A percentile compares a stretch with the other conserved stretches of the same genome.
These are phyloP conservation scores for Equus przewalskii DNA, from an alignment of 2,113 vertebrate genomes.

Conservation along the genomic window DNA sequence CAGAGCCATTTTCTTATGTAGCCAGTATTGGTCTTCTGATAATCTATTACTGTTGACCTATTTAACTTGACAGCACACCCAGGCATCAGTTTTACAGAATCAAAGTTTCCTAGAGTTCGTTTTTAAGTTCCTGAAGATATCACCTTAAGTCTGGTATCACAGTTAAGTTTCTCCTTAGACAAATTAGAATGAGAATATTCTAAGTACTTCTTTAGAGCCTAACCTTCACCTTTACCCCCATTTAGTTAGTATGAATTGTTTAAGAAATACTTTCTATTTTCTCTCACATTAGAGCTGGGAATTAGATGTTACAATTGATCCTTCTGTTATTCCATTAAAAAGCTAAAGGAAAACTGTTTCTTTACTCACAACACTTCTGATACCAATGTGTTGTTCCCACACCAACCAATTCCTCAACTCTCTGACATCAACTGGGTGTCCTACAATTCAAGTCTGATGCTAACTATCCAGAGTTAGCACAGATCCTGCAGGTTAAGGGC, in stretches of 20 bases:
- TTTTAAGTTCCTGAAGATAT: background rate
- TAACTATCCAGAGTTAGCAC: background rate
- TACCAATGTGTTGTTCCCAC: background rate
- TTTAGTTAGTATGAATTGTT: background rate
- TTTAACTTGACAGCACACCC: background rate
- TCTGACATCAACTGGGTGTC: background rate
- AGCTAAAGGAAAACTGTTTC: background rate
- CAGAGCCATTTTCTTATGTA: background rate
- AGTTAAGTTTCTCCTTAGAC: slow-evolving; percentile 6
- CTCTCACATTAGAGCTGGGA: background rate
- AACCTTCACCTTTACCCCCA: background rate
- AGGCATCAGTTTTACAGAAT: slow-evolving; percentile 14
- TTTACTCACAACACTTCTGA: background rate
- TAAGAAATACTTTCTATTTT: background rate
- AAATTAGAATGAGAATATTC: slow-evolving; percentile 8
- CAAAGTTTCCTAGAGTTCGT: background rate
- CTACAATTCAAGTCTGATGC: background rate
- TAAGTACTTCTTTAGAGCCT: background rate
- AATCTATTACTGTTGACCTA: background rate
- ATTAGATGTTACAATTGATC: background rate
- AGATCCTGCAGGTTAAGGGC: background rate
- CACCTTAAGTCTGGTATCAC: background rate
- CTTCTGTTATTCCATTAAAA: background rate
- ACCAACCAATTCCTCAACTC: background rate
- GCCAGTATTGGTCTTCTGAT: background rate